Evolutionary conservation across 2,113 vertebrate species (phyloP), one percentile per base, ranked within the genome.

Genomic region (Cygnus buccinator): DNA sequence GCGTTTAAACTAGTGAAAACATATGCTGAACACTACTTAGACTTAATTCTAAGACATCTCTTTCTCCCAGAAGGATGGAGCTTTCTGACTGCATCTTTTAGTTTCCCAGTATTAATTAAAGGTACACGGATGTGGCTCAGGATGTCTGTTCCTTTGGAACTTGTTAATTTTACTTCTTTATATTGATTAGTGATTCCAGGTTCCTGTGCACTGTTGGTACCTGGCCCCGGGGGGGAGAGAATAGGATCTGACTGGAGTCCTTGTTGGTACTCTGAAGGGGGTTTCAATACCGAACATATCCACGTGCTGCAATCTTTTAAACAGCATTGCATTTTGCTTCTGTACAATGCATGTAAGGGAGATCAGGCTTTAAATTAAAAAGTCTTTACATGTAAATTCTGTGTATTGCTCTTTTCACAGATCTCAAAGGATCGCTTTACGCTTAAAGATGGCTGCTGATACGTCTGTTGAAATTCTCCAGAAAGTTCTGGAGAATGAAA

Each of bases 401-500:
- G 13, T 21, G 1, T 82, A 9, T 94, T 18, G 2, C 26, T 95
- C 6, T 92, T 93, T 96, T 57, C 44, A 62, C 81, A 97, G 95
- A 48, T 84, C 28, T 87, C 75, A 94, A 82, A 63, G 41, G 79
- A 84, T 59, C 93, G 28, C 78, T 58, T 58, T 68, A 54, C 71
- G 92, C n/a, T 67, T 90, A 83, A 97, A 91, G 85, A 99, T 99
- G 99, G 98, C 98, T 84, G 97, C 97, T 13, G 98, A 98, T 90
- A 98, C 98, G 33, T 95, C 98, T 72, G 97, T 99, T 50, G 99
- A 99, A 19, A 97, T 99, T 88, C 94, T 99, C 77, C 88, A 98
- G 2, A 99, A 99, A 96, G 99, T 98, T 77, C 86, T 99, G 95
- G 99, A 99, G 96, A 98, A 98, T 94, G 98, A 99, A 76, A 96